phyloP scores from a whole-genome alignment of 2,797 vertebrate species.

The Diplodus sargus region DNA sequence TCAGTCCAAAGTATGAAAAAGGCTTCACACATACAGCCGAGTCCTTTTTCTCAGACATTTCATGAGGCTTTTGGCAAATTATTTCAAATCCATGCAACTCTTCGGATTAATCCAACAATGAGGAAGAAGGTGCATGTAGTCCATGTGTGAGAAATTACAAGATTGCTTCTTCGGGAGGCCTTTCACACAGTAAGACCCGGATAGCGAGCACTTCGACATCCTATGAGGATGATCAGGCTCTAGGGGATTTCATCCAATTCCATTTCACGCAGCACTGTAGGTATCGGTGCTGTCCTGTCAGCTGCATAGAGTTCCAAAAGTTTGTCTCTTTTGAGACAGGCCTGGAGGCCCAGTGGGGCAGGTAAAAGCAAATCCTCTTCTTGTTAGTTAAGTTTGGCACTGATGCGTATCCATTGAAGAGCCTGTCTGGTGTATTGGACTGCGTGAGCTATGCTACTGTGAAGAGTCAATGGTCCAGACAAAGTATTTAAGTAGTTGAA shows the following conservation, averaged over 20 bases:
- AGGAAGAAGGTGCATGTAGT: conserved; percentile 27
- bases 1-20: conserved; percentile 41
- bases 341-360: conserved; percentile 29
- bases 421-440: conserved; percentile 98
- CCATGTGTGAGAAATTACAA: conserved; percentile 25
- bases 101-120: conserved; percentile 35
- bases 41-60: conserved; percentile 27
- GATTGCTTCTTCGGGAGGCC: conserved; percentile 37
- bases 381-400: conserved; percentile 89
- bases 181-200: conserved; percentile 34
- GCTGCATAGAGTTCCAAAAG: conserved; percentile 48
- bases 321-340: conserved; percentile 36
- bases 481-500: conserved; percentile 97
- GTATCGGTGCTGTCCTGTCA: conserved; percentile 23
- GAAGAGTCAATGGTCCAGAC: conserved; percentile 96
- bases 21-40: conserved; percentile 15
- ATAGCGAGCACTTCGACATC: conserved; percentile 31
- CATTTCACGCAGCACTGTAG: conserved; percentile 24
- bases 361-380: conserved; percentile 39
- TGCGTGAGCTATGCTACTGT: conserved; percentile 96
- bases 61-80: conserved; percentile 69
- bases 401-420: conserved; percentile 97
- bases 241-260: conserved; percentile 32
- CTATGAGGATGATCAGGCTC: conserved; percentile 43
- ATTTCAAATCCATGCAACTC: conserved; percentile 38